phyloP scores from a whole-genome alignment of 2,888 invertebrate genomes.

The Reticulitermes lucifugus region DNA sequence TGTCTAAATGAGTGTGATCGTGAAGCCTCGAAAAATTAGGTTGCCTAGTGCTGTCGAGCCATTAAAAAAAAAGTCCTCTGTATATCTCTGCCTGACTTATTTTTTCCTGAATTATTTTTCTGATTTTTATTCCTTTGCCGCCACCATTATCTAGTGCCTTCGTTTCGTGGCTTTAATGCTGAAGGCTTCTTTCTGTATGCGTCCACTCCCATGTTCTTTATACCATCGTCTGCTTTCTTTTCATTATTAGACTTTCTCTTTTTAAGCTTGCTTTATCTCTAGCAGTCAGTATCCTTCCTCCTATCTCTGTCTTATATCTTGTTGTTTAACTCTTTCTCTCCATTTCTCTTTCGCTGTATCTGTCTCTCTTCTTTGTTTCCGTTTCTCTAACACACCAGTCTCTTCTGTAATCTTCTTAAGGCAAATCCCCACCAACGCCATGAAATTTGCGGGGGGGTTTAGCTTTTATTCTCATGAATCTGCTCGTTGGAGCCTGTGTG shows the following conservation, averaged over 20 bases:
- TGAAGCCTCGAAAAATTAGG: no score
- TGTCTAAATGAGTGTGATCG: no score
- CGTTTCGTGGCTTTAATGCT: conserved; percentile 43
- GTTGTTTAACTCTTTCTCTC: conserved; percentile 24
- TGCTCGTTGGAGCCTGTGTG: background rate
- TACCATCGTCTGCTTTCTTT: conserved; percentile 29
- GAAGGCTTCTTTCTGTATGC: conserved; percentile 40
- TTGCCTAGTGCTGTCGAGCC: no score
- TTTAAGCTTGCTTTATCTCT: conserved; percentile 12
- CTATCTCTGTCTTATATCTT: conserved; percentile 18
- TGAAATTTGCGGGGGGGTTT: conserved; percentile 27
- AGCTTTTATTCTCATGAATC: conserved; percentile 28
- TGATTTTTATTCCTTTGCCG: conserved; percentile 7
- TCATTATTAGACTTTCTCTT: background rate
- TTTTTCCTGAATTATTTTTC: conserved; percentile 20
- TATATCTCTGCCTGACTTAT: background rate
- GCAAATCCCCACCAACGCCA: conserved; percentile 10
- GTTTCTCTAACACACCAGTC: background rate
- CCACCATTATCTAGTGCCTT: background rate
- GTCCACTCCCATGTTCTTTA: conserved; percentile 13
- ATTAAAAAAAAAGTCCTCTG: no score
- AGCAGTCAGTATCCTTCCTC: background rate
- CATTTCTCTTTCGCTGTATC: conserved; percentile 4
- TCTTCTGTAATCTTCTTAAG: conserved; percentile 29
- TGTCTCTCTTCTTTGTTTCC: background rate